A percentile compares a stretch with the other conserved stretches of the same genome.
phyloP scores from a whole-genome alignment of 2,113 vertebrate species.

The Mesocricetus auratus region DNA sequence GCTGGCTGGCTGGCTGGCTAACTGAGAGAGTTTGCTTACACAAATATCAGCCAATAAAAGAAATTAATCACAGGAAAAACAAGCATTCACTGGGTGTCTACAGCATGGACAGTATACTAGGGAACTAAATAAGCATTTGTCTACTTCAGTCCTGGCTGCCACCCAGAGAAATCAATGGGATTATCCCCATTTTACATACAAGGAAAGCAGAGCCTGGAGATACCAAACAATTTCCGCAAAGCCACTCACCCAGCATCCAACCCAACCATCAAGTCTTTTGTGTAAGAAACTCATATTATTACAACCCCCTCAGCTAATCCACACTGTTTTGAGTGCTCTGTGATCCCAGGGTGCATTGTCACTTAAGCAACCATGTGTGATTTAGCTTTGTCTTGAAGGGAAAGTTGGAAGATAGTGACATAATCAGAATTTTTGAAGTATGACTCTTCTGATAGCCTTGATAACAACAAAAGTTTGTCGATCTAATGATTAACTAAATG shows the following conservation, averaged over 20 bases:
- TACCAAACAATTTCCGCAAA: slow-evolving; percentile 59
- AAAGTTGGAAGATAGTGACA: slow-evolving; percentile 37
- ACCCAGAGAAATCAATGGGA: not conserved
- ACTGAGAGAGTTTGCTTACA: not conserved
- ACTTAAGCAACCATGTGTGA: not conserved
- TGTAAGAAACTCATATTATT: slow-evolving; percentile 61
- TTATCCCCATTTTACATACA: slow-evolving; percentile 36
- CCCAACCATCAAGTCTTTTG: slow-evolving; percentile 56
- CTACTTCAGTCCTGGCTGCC: slow-evolving; percentile 15
- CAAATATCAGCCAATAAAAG: not conserved
- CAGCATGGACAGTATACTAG: not conserved
- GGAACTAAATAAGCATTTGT: not conserved
- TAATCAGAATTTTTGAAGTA: slow-evolving; percentile 20
- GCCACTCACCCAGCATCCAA: slow-evolving; percentile 48
- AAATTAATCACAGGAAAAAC: slow-evolving; percentile 50
- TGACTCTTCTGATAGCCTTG: slow-evolving; percentile 34
- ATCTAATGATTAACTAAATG: slow-evolving; percentile 49
- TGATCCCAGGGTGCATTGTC: not conserved
- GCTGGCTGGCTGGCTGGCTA: not conserved
- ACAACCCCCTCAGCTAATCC: not conserved
- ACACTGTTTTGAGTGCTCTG: not conserved
- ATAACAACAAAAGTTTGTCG: slow-evolving; percentile 8
- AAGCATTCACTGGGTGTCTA: not conserved
- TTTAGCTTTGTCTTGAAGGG: not conserved
- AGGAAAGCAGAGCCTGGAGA: slow-evolving; percentile 57